These are phyloP conservation scores for Dusona sp. DNA, from an alignment of 2,888 invertebrate species.

Conservation along the genomic window DNA sequence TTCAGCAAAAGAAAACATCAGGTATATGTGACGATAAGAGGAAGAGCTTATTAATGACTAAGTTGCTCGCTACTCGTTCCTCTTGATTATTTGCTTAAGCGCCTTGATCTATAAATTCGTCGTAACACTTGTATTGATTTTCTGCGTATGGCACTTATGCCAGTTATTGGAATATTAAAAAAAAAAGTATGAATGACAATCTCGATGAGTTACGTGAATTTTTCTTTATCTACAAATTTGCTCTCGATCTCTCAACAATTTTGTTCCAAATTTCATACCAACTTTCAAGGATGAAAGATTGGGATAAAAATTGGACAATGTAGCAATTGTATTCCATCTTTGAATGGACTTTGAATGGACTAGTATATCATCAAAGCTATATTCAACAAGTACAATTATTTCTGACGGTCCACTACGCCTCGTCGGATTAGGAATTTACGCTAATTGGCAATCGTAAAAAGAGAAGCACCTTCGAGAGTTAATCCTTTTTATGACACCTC, in stretches of 20 bases:
- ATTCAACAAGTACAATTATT: no score
- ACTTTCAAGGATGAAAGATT: constrained; percentile 43
- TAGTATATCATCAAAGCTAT: no score
- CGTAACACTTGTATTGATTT: neutral
- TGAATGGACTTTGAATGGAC: no score
- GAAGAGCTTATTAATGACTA: constrained; percentile 33
- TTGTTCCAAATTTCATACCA: neutral
- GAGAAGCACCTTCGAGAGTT: no score
- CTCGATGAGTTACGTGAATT: neutral
- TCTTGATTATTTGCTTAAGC: constrained; percentile 19
- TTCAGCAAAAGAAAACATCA: constrained; percentile 13
- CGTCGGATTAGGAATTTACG: no score
- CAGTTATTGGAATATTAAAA: neutral
- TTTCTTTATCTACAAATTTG: constrained; percentile 3
- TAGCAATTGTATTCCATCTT: no score
- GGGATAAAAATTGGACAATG: constrained; percentile 44
- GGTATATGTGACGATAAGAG: constrained; percentile 1
- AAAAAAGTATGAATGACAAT: constrained; percentile 14
- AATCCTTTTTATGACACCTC: no score
- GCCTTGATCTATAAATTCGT: constrained; percentile 13
- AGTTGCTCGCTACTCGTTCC: constrained; percentile 20
- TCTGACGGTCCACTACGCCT: no score
- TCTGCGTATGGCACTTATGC: neutral
- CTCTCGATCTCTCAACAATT: constrained; percentile 3
- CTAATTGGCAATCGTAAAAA: no score